A percentile compares a stretch with the other conserved stretches of the same genome.
phyloP scores from a whole-genome alignment of 2,797 vertebrate species.

The Perodicticus potto region DNA sequence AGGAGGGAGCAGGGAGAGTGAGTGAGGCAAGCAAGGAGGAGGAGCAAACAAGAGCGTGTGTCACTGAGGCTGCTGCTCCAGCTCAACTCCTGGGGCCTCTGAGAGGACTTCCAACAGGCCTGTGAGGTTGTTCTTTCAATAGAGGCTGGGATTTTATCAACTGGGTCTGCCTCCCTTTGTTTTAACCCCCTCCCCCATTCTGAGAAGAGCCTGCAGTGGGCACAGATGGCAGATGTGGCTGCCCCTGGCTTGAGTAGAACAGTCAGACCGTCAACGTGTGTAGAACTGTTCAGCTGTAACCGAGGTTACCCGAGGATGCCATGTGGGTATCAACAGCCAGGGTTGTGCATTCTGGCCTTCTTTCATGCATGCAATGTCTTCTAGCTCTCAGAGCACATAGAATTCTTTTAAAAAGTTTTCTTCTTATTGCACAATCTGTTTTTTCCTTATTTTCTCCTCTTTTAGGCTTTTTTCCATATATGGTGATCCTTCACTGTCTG shows the following conservation, averaged over 20 bases:
- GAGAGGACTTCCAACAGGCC: no score
- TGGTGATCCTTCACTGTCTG: not conserved
- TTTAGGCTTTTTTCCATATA: not conserved
- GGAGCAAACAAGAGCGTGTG: not conserved
- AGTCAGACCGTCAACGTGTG: no score
- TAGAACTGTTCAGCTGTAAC: not conserved
- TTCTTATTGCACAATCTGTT: not conserved
- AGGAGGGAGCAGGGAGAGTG: not conserved
- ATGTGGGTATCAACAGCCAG: not conserved
- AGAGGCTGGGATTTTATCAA: no score
- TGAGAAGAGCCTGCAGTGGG: no score
- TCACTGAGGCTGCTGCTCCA: no score
- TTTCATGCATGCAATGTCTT: not conserved
- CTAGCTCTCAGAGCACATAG: not conserved
- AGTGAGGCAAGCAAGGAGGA: not conserved
- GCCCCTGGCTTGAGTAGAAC: not conserved
- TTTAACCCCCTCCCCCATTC: no score
- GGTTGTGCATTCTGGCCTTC: not conserved
- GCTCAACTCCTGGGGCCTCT: not conserved
- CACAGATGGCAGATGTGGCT: no score
- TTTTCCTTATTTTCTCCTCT: not conserved
- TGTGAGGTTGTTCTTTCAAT: no score
- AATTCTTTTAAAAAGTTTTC: not conserved
- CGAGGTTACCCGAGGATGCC: not conserved
- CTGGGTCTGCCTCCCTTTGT: no score